phyloP scores from a whole-genome alignment of 2,888 invertebrate genomes.

The Craniophora ligustri region DNA sequence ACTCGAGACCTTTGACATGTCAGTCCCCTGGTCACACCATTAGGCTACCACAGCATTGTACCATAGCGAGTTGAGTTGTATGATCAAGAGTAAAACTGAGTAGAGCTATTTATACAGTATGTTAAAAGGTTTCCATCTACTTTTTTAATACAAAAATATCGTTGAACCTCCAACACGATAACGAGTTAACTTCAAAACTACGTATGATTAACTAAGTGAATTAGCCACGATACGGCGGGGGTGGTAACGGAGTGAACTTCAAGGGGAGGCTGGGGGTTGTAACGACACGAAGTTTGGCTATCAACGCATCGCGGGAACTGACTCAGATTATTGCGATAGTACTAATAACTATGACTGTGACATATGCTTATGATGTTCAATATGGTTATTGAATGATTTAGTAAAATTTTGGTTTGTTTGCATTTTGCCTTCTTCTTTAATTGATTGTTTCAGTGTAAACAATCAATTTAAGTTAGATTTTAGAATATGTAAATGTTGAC shows the following conservation, averaged over 20 bases:
- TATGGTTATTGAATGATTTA: not conserved
- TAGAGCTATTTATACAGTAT: too few relatives aligned
- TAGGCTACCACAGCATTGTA: too few relatives aligned
- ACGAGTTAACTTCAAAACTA: constrained; percentile 39
- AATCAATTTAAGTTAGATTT: too few relatives aligned
- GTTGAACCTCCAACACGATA: constrained; percentile 2
- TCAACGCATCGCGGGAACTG: constrained; percentile 36
- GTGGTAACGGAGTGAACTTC: constrained; percentile 1
- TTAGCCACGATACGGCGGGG: constrained; percentile 15
- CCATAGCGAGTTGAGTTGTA: too few relatives aligned
- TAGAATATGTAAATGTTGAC: too few relatives aligned
- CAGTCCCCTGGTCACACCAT: too few relatives aligned
- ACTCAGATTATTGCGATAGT: constrained; percentile 42
- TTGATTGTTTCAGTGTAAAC: too few relatives aligned
- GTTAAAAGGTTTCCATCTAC: not conserved
- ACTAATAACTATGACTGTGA: constrained; percentile 15
- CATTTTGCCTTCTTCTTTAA: too few relatives aligned
- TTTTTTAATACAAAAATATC: constrained; percentile 5
- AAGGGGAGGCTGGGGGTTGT: constrained; percentile 14
- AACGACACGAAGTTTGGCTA: constrained; percentile 41
- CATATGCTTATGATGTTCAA: constrained; percentile 11
- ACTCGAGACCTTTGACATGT: too few relatives aligned
- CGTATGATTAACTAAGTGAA: constrained; percentile 38
- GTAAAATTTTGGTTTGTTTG: too few relatives aligned
- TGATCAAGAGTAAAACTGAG: too few relatives aligned